Evolutionary conservation across 2,888 invertebrate species (phyloP).

Genomic region (Eurois occulta): DNA sequence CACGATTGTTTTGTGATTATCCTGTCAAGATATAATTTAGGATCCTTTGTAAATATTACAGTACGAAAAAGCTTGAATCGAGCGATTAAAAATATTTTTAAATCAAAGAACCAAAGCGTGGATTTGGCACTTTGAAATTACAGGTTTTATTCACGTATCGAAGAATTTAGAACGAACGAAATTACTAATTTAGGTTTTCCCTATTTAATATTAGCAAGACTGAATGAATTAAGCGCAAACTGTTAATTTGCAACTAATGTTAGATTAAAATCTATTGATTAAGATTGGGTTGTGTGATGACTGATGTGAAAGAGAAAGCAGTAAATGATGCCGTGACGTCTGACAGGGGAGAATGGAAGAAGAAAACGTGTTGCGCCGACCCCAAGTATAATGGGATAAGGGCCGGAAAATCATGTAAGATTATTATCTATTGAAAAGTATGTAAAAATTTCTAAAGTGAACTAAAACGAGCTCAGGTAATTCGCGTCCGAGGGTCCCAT

Average conservation of each 20-base stretch:
- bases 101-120: not conserved
- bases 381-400: too few relatives aligned
- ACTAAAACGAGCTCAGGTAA: not conserved
- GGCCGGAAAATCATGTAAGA: too few relatives aligned
- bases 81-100: not conserved
- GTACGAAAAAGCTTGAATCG: not conserved
- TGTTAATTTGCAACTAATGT: not conserved
- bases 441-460: too few relatives aligned
- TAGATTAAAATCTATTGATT: not conserved
- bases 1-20: slow-evolving; percentile 27
- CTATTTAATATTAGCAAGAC: not conserved
- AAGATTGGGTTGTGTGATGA: too few relatives aligned
- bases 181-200: not conserved
- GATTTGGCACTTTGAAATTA: not conserved
- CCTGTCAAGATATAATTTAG: slow-evolving; percentile 18
- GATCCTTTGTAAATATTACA: slow-evolving; percentile 17
- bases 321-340: too few relatives aligned
- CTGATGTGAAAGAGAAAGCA: too few relatives aligned
- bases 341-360: too few relatives aligned
- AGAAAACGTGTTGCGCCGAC: too few relatives aligned
- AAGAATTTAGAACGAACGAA: too few relatives aligned
- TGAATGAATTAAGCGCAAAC: not conserved
- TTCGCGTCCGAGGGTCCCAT: not conserved
- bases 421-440: too few relatives aligned
- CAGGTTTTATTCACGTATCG: not conserved